Evolutionary conservation across 1,140 invertebrate genomes (phyloP), one percentile per base, ranked within the genome.

Genomic region (Trinorchestia longiramus): DNA sequence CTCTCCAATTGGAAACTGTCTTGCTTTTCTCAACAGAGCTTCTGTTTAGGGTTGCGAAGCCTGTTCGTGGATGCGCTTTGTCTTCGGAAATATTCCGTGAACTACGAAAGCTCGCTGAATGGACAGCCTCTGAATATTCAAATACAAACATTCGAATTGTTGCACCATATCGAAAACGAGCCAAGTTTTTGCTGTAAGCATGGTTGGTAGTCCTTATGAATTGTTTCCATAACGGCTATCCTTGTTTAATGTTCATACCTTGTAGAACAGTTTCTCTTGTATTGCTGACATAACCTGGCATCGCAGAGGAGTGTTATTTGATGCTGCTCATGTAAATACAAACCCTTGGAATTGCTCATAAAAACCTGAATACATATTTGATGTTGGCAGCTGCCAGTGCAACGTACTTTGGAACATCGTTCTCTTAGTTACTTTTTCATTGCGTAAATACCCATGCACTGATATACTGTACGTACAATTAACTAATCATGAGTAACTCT

Each of bases 1-100:
- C 88, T 90, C 88, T 90, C 88, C 43, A 42, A 42, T 42, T 41
- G 88, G 88, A 90, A 90, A 90, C 88, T 90, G 88, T 41, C 88
- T 43, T 90, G 88, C 88, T 90, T 42, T 90, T 90, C 88, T 41
- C 15, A 90, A 43, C 88, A 77, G 62, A 77, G 62, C 62, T 77
- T 77, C 28, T 77, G 62, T 28, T 77, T 77, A 77, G 11, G 36
- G 62, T 77, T 77, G 62, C 62, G 36, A 36, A 77, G 62, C 62
- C 62, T 77, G 62, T 77, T 77, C 36, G 62, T 77, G 62, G 28
- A 28, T 3, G 11, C 62, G 62, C 28, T 77, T 53, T 36, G 62
- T 77, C 15, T 77, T 23, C 15, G 28, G 28, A 36, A 77, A 77
- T 77, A 77, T 77, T 77, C 62, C 62, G 36, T 77, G 62, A 77